Evolutionary conservation across 2,888 invertebrate species (phyloP).

Genomic region (Anagyrus pseudococci): DNA sequence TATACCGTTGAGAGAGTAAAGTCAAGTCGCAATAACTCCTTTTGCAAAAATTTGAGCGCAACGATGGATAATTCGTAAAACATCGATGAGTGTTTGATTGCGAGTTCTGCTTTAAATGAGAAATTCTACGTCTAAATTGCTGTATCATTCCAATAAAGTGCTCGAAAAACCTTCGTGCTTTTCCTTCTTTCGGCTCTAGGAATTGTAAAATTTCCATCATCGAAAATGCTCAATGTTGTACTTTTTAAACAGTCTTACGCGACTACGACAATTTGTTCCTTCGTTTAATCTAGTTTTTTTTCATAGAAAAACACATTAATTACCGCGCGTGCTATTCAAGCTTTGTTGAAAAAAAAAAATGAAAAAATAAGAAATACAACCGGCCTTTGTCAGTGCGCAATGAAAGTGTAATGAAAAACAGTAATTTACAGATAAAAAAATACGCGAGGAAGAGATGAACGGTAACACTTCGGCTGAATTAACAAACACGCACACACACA

Average conservation of each 20-base stretch:
- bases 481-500: slow-evolving; percentile 7
- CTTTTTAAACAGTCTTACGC: slow-evolving; percentile 37
- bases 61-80: no score
- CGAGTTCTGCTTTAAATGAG: slow-evolving; percentile 14
- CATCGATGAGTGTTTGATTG: slow-evolving; percentile 14
- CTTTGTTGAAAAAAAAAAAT: slow-evolving; percentile 15
- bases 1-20: no score
- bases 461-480: no score
- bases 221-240: slow-evolving; percentile 36
- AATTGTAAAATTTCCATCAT: slow-evolving; percentile 22
- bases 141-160: slow-evolving; percentile 5
- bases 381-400: no score
- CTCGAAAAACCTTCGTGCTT: slow-evolving; percentile 6
- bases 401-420: slow-evolving; percentile 8
- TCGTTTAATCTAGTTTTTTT: slow-evolving; percentile 17
- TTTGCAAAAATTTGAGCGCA: no score
- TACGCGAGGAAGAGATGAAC: slow-evolving; percentile 1
- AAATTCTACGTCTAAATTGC: slow-evolving; percentile 5
- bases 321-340: no score
- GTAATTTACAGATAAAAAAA: slow-evolving; percentile 21
- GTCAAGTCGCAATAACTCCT: no score
- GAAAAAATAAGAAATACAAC: slow-evolving; percentile 14
- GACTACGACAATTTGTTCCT: slow-evolving; percentile 20
- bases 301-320: slow-evolving; percentile 12
- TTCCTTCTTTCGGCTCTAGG: neutral